Evolutionary conservation across 2,113 vertebrate species (phyloP).

Genomic region (Strigops habroptila): DNA sequence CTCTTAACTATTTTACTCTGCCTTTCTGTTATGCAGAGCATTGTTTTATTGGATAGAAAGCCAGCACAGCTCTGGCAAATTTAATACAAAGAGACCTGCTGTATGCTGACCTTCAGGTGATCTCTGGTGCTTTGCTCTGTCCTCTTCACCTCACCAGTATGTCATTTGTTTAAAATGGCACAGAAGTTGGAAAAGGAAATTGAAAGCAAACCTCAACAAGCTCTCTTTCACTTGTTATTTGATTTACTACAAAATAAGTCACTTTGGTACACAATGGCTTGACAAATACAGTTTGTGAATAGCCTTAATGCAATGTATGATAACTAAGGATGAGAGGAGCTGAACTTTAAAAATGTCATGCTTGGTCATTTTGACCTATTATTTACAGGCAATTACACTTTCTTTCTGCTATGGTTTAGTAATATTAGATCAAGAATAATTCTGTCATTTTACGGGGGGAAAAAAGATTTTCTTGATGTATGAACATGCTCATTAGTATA

Average conservation of each 20-base stretch:
- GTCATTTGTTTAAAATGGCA: constrained; percentile 35
- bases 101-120: constrained; percentile 23
- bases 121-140: constrained; percentile 15
- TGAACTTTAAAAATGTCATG: constrained; percentile 53
- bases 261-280: not conserved
- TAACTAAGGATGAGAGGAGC: constrained; percentile 18
- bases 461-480: not conserved
- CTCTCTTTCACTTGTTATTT: not conserved
- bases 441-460: not conserved
- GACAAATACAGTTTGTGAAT: constrained; percentile 30
- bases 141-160: not conserved
- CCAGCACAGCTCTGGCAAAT: not conserved
- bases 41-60: not conserved
- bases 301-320: not conserved
- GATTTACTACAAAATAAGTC: constrained; percentile 25
- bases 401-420: not conserved
- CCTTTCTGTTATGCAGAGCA: not conserved
- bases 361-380: constrained; percentile 39
- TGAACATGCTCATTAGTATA: constrained; percentile 5
- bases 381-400: constrained; percentile 43
- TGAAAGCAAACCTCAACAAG: constrained; percentile 17
- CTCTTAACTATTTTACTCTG: not conserved
- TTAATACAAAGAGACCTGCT: not conserved
- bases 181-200: constrained; percentile 26
- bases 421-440: constrained; percentile 13